Percentiles rank a stretch among this genome's conserved stretches.
Evolutionary conservation across 2,113 vertebrate genomes (phyloP).

Genomic region (Panthera tigris): DNA sequence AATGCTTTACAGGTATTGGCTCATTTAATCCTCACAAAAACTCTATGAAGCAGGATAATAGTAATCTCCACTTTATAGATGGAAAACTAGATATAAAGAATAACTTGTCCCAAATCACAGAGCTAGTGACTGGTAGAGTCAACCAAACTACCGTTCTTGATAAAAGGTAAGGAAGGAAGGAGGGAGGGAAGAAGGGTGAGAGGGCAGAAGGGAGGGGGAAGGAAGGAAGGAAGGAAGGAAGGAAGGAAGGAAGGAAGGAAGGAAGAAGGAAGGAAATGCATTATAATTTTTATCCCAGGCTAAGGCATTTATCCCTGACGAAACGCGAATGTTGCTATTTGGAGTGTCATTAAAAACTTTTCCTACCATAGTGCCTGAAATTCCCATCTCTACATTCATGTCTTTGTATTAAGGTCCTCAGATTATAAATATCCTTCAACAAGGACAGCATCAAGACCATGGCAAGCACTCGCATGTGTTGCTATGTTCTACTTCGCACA

Average conservation of each 20-base stretch:
- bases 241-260: background rate
- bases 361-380: background rate
- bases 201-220: no score
- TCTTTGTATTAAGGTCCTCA: background rate
- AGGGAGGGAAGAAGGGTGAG: background rate
- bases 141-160: background rate
- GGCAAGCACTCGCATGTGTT: background rate
- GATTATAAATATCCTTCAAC: background rate
- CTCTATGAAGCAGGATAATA: background rate
- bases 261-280: background rate
- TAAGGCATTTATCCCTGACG: background rate
- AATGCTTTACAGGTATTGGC: background rate
- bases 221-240: rapidly evolving
- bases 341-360: background rate
- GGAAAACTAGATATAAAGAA: background rate
- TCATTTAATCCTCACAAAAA: background rate
- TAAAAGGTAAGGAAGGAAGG: background rate
- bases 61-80: background rate
- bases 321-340: background rate
- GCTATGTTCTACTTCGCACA: background rate
- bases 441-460: background rate
- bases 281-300: background rate
- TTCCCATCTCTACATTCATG: background rate
- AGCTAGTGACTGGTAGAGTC: background rate
- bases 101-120: background rate